Percentiles rank a stretch among this genome's conserved stretches.
Conservation (phyloP, 2,888 invertebrate genomes). For the Hypercompe scribonia region DNA sequence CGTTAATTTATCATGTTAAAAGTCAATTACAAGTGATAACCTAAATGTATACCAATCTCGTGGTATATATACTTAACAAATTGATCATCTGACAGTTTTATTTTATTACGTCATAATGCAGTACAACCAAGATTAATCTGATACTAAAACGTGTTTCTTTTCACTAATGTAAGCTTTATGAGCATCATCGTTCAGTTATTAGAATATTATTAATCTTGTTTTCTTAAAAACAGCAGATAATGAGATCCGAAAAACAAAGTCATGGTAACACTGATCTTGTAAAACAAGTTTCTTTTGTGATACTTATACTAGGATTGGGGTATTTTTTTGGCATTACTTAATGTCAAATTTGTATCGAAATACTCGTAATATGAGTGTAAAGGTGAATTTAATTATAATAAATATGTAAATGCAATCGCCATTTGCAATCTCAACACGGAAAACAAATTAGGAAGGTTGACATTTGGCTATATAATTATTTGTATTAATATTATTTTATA, state of each 20-base stretch:
- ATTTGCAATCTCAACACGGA: constrained; percentile 4
- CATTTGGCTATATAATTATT: background rate
- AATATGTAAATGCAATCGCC: background rate
- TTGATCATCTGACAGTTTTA: background rate
- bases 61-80: background rate
- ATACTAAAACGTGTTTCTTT: background rate
- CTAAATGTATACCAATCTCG: background rate
- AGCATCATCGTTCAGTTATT: background rate
- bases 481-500: background rate
- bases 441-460: background rate
- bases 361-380: background rate
- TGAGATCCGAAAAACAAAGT: too few species aligned
- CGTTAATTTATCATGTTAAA: background rate
- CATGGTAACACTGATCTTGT: too few species aligned
- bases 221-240: too few species aligned
- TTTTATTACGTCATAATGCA: too few species aligned
- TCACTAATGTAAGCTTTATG: background rate
- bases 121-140: background rate
- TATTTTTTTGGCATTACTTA: background rate
- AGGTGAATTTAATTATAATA: constrained; percentile 1
- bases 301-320: too few species aligned
- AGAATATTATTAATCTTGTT: background rate
- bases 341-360: background rate
- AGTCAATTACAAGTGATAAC: background rate
- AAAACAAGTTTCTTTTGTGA: too few species aligned